Evolutionary conservation across 2,888 invertebrate species (phyloP), one percentile per base, ranked within the genome.

Genomic region (Leptinotarsa haldemani): DNA sequence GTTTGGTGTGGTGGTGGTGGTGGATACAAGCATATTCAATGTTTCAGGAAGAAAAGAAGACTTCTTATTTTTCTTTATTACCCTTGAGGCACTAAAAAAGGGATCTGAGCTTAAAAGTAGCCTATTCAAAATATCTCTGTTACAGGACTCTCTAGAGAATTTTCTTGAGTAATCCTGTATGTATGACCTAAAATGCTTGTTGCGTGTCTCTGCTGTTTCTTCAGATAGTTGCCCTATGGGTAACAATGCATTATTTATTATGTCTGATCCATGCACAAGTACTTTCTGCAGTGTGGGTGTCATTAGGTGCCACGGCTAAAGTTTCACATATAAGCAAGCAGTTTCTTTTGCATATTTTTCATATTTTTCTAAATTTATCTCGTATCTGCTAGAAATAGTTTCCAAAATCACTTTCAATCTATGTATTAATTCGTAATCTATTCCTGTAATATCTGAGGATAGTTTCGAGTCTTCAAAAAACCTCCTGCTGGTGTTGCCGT

Each of bases 261-360:
- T 18, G 4, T 16, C 40, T 16, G 67, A 15, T 9, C 67, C 71
- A 30, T 61, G 67, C 4, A 71, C 40, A n/a, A 77, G 46, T 18
- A 77, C 70, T 72, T 72, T 74, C 40, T 77, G 73, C 50, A 81
- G n/a, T 4, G 80, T 76, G 12, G 77, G 69, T 9, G 74, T 71
- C 79, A 78, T 80, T 15, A 73, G 75, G 52, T 79, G 76, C 76
- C 79, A 80, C 48, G 63, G 25, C 71, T 79, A 81, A 7, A 58
- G 58, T 9, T 53, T 9, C 9, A 53, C 53, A 5, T 53, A 18
- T 9, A 63, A n/a, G 7, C n/a, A 15, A 12, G 56, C 25, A 22
- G 56, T 58, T 58, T 77, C 78, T 20, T 67, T 13, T 12, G 70
- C 53, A 71, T 78, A 81, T n/a, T 65, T 72, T 80, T 48, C 16